A percentile compares a stretch with the other conserved stretches of the same genome.
Evolutionary conservation across 2,888 invertebrate species (phyloP).

Genomic region (Cataglyphis altisquamis): DNA sequence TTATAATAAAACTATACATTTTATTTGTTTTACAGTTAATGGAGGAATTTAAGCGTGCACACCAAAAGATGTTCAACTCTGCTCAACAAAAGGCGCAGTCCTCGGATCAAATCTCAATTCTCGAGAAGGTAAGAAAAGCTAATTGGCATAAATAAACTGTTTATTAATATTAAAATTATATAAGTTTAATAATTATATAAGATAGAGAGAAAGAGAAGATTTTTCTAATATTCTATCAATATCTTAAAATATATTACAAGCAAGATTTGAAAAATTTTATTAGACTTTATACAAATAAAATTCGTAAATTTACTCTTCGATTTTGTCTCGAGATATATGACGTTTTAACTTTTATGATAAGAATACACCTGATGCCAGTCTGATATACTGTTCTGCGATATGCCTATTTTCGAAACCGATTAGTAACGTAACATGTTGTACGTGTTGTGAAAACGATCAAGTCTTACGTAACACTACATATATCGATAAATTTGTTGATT

Average conservation of each 20-base stretch:
- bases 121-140: conserved; percentile 79
- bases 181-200: conserved; percentile 1
- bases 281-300: background rate
- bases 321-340: background rate
- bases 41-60: conserved; percentile 96
- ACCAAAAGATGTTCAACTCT: conserved; percentile 93
- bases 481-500: background rate
- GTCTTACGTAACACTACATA: background rate
- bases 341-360: conserved; percentile 39
- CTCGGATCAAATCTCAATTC: conserved; percentile 70
- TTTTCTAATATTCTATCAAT: background rate
- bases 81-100: conserved; percentile 80
- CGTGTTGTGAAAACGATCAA: conserved; percentile 6
- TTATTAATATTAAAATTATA: conserved; percentile 8
- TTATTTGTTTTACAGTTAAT: conserved; percentile 87
- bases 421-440: conserved; percentile 3
- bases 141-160: background rate
- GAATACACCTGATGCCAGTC: conserved; percentile 25
- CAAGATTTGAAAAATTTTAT: background rate
- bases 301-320: background rate
- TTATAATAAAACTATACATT: conserved; percentile 4
- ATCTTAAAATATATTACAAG: background rate
- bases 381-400: conserved; percentile 57
- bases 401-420: conserved; percentile 54
- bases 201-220: background rate